Percentiles rank a stretch among this genome's conserved stretches.
Evolutionary conservation across 2,113 vertebrate genomes (phyloP).

Genomic region (Trogon surrucura): DNA sequence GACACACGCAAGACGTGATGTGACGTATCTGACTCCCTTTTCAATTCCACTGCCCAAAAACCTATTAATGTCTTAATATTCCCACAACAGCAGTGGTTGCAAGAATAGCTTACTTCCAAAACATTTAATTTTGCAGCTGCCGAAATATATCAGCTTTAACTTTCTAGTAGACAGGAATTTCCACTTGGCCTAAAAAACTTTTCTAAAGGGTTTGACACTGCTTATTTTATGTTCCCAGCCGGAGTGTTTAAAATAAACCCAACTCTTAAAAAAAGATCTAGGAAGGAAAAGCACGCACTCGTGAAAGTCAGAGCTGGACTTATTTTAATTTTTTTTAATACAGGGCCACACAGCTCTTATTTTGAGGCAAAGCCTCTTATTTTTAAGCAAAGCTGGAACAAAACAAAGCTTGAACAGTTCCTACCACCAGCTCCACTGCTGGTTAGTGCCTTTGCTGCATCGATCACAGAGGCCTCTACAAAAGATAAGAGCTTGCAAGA

Average conservation of each 20-base stretch:
- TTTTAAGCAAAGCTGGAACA: background rate
- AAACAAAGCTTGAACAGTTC: background rate
- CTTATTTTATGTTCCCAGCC: background rate
- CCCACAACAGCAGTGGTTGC: background rate
- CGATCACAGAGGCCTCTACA: background rate
- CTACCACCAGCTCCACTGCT: background rate
- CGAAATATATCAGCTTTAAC: background rate
- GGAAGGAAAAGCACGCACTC: background rate
- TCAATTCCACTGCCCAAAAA: background rate
- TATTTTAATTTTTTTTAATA: background rate
- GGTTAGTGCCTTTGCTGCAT: background rate
- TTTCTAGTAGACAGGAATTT: background rate
- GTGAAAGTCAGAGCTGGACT: background rate
- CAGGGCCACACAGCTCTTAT: background rate
- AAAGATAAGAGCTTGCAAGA: background rate
- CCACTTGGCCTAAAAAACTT: background rate
- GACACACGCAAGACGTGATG: background rate
- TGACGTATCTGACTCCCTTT: background rate
- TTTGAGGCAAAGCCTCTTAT: background rate
- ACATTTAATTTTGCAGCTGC: background rate
- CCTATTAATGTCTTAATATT: background rate
- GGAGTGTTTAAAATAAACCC: background rate
- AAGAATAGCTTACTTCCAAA: background rate
- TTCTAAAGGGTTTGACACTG: background rate
- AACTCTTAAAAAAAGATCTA: background rate